Percentiles rank a stretch among this genome's conserved stretches.
phyloP scores from a whole-genome alignment of 1,140 invertebrate species.

The Bathynomus jamesi region DNA sequence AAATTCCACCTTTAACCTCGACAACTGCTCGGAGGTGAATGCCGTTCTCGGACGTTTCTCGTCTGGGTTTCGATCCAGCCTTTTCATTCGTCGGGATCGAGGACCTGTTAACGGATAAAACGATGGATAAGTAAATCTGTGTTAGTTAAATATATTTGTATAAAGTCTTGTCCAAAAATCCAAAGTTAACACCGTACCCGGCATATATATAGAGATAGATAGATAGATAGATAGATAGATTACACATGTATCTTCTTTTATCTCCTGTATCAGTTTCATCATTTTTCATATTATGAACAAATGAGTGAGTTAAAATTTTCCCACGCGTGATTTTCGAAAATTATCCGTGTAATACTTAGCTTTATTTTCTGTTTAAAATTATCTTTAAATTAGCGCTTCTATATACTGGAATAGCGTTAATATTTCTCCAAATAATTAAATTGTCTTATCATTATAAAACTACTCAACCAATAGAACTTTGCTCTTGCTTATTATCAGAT shows the following conservation, averaged over 20 bases:
- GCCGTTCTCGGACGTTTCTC: constrained; percentile 44
- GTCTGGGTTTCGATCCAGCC: constrained; percentile 49
- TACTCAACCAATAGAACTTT: not conserved
- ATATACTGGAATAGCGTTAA: not conserved
- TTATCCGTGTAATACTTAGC: too few species aligned
- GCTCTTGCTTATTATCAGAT: not conserved
- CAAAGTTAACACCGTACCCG: too few species aligned
- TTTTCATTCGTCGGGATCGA: constrained; percentile 66
- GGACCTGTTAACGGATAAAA: constrained; percentile 64
- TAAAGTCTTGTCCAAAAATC: too few species aligned
- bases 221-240: not conserved
- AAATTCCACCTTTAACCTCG: constrained; percentile 42
- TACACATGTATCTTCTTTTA: not conserved
- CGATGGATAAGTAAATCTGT: constrained; percentile 2
- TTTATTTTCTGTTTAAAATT: too few species aligned
- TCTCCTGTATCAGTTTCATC: too few species aligned
- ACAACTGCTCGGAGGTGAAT: constrained; percentile 43
- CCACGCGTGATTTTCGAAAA: too few species aligned
- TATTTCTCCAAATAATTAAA: not conserved
- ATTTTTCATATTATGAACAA: too few species aligned
- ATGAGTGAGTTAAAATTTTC: too few species aligned
- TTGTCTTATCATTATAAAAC: not conserved
- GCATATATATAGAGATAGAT: not conserved
- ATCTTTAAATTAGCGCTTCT: not conserved
- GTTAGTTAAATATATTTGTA: not conserved